A percentile compares a stretch with the other conserved stretches of the same genome.
These are phyloP conservation scores for Drosophila elegans DNA, from an alignment of 1,140 invertebrate genomes.

Conservation along the genomic window DNA sequence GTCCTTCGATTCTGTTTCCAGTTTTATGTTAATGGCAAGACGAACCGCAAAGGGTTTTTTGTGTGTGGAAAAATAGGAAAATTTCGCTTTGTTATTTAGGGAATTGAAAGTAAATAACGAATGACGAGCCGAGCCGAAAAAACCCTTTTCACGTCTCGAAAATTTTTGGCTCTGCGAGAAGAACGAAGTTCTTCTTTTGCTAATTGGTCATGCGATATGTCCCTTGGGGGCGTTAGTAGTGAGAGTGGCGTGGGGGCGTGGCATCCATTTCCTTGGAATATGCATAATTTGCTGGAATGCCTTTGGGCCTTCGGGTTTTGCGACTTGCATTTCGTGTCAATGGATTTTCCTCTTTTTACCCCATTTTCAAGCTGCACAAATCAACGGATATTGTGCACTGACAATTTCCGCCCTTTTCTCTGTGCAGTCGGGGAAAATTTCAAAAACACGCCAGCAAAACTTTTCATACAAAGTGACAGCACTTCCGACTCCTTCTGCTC, in stretches of 20 bases:
- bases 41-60: constrained; percentile 38
- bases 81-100: constrained; percentile 63
- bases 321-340: constrained; percentile 67
- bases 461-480: constrained; percentile 52
- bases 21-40: constrained; percentile 51
- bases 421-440: constrained; percentile 33
- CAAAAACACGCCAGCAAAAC: constrained; percentile 47
- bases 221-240: not conserved
- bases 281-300: constrained; percentile 39
- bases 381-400: constrained; percentile 81
- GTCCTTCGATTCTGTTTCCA: constrained; percentile 33
- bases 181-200: constrained; percentile 24
- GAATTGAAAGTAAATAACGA: constrained; percentile 77
- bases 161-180: constrained; percentile 5
- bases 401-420: constrained; percentile 69
- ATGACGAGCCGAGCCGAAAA: constrained; percentile 21
- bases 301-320: constrained; percentile 15
- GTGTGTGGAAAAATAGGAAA: constrained; percentile 53
- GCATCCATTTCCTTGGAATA: constrained; percentile 32
- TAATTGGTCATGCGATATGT: constrained; percentile 76
- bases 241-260: not conserved
- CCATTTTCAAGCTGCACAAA: constrained; percentile 78
- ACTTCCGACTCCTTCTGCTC: constrained; percentile 40
- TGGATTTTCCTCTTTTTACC: constrained; percentile 42
- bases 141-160: constrained; percentile 20